Evolutionary conservation across 2,113 vertebrate genomes (phyloP).

Genomic region (Thermophis baileyi): DNA sequence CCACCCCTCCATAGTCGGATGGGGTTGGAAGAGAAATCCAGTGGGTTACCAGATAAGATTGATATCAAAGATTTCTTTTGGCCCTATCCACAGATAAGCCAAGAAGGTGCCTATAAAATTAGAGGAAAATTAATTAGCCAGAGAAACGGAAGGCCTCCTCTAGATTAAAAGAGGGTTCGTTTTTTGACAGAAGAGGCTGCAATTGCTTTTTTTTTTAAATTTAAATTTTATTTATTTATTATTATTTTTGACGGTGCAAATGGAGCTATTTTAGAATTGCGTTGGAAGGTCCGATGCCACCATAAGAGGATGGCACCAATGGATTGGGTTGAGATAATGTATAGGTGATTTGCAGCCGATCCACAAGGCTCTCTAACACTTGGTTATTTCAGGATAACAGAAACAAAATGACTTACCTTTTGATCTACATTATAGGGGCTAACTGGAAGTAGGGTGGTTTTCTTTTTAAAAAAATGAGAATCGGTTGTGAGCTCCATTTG

Average conservation of each 20-base stretch:
- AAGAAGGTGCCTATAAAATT: background rate
- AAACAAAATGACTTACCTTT: background rate
- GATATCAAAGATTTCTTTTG: background rate
- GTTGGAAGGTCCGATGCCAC: background rate
- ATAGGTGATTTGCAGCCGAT: background rate
- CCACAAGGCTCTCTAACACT: background rate
- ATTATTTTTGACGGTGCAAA: too few relatives aligned
- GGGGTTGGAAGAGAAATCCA: background rate
- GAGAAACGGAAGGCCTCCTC: rapidly evolving
- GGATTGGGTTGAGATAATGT: background rate
- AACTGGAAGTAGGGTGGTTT: background rate
- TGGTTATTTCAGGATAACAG: background rate
- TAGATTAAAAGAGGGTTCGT: background rate
- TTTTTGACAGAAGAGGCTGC: background rate
- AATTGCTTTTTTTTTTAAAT: too few relatives aligned
- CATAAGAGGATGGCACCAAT: background rate
- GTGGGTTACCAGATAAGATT: background rate
- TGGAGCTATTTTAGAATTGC: background rate
- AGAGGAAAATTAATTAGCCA: rapidly evolving
- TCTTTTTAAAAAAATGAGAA: background rate
- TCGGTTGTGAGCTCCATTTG: background rate
- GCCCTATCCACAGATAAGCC: background rate
- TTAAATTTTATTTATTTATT: background rate
- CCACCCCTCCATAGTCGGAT: background rate
- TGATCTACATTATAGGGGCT: background rate